These are phyloP conservation scores for Xylocampa areola DNA, from an alignment of 2,888 invertebrate genomes.

Conservation along the genomic window DNA sequence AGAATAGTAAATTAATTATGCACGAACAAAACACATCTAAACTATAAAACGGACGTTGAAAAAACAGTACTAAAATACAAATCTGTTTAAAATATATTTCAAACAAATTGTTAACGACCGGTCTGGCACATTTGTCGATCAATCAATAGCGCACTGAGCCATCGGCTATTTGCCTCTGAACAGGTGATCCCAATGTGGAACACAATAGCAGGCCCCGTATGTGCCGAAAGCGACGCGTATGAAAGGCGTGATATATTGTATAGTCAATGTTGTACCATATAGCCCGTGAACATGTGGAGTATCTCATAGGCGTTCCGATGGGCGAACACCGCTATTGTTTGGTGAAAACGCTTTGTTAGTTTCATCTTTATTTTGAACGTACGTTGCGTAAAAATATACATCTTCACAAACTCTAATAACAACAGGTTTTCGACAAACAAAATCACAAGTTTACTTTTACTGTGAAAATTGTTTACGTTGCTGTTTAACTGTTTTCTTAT, in stretches of 20 bases:
- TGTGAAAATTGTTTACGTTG: constrained; percentile 15
- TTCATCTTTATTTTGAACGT: constrained; percentile 68
- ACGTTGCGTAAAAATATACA: constrained; percentile 33
- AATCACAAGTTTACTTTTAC: constrained; percentile 16
- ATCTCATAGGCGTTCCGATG: constrained; percentile 81
- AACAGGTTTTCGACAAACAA: constrained; percentile 1
- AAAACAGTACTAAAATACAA: constrained; percentile 31
- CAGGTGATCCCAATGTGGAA: constrained; percentile 69
- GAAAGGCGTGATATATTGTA: constrained; percentile 50
- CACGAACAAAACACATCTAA: constrained; percentile 2
- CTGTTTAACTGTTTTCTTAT: constrained; percentile 8
- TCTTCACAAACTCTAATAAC: constrained; percentile 22
- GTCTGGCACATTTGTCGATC: constrained; percentile 58
- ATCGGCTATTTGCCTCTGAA: constrained; percentile 63
- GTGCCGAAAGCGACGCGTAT: constrained; percentile 41
- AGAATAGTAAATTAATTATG: constrained; percentile 8
- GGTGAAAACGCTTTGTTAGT: constrained; percentile 69
- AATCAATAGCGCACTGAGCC: constrained; percentile 65
- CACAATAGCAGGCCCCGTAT: constrained; percentile 61
- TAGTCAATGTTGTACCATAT: constrained; percentile 54
- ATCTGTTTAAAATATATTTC: constrained; percentile 44
- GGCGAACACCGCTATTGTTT: constrained; percentile 74
- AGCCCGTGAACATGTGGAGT: constrained; percentile 73
- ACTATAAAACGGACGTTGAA: constrained; percentile 20
- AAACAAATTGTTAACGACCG: constrained; percentile 52